Evolutionary conservation across 1,140 invertebrate genomes (phyloP).

Genomic region (Drosophila simulans): DNA sequence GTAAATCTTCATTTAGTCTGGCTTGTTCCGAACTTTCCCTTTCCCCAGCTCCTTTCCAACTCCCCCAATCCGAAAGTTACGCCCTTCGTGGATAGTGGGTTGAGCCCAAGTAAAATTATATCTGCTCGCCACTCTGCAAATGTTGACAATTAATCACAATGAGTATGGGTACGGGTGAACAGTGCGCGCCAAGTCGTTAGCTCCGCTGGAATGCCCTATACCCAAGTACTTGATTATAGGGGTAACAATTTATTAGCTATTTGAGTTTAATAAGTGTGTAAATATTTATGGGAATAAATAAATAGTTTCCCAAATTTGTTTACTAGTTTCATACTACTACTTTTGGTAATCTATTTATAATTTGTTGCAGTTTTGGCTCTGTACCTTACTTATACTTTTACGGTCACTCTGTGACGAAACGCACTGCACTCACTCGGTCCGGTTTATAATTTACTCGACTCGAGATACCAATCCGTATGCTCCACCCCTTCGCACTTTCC

Average conservation of each 20-base stretch:
- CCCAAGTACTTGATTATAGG: too few relatives aligned
- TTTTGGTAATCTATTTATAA: neutral
- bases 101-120: constrained; percentile 35
- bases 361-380: too few relatives aligned
- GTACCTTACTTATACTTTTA: too few relatives aligned
- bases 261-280: too few relatives aligned
- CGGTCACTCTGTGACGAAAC: neutral
- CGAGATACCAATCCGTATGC: neutral
- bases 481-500: constrained; percentile 1
- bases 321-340: too few relatives aligned
- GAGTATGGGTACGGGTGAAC: constrained; percentile 32
- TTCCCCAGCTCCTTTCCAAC: constrained; percentile 6
- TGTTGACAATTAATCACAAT: constrained; percentile 77
- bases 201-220: neutral
- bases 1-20: constrained; percentile 69
- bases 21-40: constrained; percentile 42
- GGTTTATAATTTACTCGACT: constrained; percentile 55
- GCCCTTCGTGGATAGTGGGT: constrained; percentile 45
- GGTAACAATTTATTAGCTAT: too few relatives aligned
- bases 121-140: constrained; percentile 19
- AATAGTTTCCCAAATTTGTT: too few relatives aligned
- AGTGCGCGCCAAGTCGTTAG: constrained; percentile 22
- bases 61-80: constrained; percentile 26
- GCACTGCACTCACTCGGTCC: constrained; percentile 27
- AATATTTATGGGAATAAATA: neutral